phyloP scores from a whole-genome alignment of 2,888 invertebrate species.

The Limnephilus marmoratus region DNA sequence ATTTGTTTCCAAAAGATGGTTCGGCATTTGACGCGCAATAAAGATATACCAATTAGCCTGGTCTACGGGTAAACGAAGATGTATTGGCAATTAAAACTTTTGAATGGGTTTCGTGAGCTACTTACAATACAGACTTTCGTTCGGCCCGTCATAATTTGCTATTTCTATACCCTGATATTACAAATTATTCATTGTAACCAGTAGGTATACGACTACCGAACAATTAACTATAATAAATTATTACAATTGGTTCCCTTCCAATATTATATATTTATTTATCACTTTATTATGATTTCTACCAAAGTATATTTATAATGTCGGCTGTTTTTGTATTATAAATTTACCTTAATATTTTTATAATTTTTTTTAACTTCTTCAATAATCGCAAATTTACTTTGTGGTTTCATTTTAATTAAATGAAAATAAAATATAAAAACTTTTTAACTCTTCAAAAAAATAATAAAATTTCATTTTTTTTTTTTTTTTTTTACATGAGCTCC shows the following conservation, averaged over 20 bases:
- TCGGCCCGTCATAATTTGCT: not conserved
- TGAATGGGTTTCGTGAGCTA: slow-evolving; percentile 16
- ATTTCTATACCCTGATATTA: not conserved
- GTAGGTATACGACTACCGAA: not conserved
- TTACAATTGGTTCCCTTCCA: not conserved
- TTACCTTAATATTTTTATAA: no score
- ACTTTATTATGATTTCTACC: not conserved
- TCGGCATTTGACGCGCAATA: not conserved
- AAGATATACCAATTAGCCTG: slow-evolving; percentile 18
- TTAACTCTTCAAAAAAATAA: no score
- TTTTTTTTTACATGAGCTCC: no score
- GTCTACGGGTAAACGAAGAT: slow-evolving; percentile 36
- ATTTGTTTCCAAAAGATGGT: no score
- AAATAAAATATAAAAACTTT: no score
- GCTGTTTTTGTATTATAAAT: not conserved
- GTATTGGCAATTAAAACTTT: slow-evolving; percentile 39
- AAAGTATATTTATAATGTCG: not conserved
- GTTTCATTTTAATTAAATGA: no score
- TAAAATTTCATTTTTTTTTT: no score
- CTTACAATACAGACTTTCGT: slow-evolving; percentile 9
- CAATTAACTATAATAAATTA: not conserved
- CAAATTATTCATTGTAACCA: not conserved
- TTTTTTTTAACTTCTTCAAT: no score
- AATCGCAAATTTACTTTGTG: no score
- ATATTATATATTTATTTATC: not conserved